phyloP scores from a whole-genome alignment of 2,888 invertebrate species.

The Eupelmus urozonus region DNA sequence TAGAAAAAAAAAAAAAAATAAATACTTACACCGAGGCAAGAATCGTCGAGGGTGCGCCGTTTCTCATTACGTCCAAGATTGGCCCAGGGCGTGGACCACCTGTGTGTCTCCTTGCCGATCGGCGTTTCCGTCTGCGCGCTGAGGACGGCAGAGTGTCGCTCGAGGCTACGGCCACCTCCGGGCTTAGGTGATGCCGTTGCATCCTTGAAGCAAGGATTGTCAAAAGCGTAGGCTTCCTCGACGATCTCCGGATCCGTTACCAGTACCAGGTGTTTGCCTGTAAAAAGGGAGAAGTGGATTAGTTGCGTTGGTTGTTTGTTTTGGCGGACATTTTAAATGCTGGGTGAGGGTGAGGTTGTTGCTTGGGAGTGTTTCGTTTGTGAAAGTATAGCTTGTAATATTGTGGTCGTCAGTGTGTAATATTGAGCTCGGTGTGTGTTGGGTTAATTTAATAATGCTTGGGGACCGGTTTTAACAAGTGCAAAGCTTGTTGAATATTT shows the following conservation, averaged over 20 bases:
- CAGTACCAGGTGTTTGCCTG: constrained; percentile 86
- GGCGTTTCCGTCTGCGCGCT: constrained; percentile 58
- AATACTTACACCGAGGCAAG: constrained; percentile 78
- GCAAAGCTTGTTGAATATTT: too few species aligned
- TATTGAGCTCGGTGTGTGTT: too few species aligned
- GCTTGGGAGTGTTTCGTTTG: too few species aligned
- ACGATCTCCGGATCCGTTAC: constrained; percentile 87
- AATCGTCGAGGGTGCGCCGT: constrained; percentile 80
- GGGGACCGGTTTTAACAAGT: too few species aligned
- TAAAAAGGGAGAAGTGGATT: too few species aligned
- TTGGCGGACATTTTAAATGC: too few species aligned
- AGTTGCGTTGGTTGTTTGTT: too few species aligned
- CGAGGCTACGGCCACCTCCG: constrained; percentile 73
- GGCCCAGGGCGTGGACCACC: constrained; percentile 78
- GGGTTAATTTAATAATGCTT: too few species aligned
- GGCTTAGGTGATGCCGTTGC: too few species aligned
- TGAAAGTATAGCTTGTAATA: too few species aligned
- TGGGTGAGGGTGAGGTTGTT: too few species aligned
- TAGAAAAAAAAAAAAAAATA: neutral
- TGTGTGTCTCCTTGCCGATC: constrained; percentile 61
- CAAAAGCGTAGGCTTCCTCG: constrained; percentile 88
- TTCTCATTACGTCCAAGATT: constrained; percentile 78
- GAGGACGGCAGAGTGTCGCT: constrained; percentile 54
- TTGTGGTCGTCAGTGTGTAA: too few species aligned
- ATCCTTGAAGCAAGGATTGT: constrained; percentile 87